These are phyloP conservation scores for Drusus annulatus DNA, from an alignment of 1,140 invertebrate species.

Conservation along the genomic window DNA sequence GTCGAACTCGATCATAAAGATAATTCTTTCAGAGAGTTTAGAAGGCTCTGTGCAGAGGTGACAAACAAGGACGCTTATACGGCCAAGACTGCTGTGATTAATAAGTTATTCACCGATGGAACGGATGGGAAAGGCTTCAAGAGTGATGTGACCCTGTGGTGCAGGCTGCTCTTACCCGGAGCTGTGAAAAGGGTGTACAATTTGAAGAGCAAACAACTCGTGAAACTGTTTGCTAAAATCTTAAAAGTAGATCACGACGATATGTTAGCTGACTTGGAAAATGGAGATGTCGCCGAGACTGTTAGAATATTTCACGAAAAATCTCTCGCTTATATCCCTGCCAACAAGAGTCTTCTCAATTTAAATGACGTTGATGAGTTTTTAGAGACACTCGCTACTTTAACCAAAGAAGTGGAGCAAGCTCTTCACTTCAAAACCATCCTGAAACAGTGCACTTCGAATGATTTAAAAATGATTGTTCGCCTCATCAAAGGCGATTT, in stretches of 20 bases:
- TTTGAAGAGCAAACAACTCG: conserved; percentile 91
- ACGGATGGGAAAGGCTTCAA: conserved; percentile 78
- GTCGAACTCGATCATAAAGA: conserved; percentile 70
- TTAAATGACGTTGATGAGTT: conserved; percentile 86
- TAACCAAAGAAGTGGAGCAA: conserved; percentile 93
- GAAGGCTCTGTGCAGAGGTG: conserved; percentile 83
- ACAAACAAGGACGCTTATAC: conserved; percentile 84
- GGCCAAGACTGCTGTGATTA: conserved; percentile 85
- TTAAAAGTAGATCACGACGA: conserved; percentile 81
- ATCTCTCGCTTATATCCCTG: conserved; percentile 75
- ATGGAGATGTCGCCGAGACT: conserved; percentile 93
- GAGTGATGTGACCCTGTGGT: conserved; percentile 87
- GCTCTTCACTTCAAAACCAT: conserved; percentile 82
- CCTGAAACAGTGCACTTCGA: conserved; percentile 82
- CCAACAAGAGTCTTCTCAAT: conserved; percentile 80
- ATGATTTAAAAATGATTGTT: conserved; percentile 91
- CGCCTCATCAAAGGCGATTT: conserved; percentile 93
- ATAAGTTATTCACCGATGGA: conserved; percentile 79
- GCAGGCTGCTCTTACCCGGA: conserved; percentile 87
- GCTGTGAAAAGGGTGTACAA: conserved; percentile 91
- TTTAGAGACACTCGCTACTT: conserved; percentile 79
- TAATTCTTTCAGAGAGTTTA: conserved; percentile 85
- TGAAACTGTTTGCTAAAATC: conserved; percentile 90
- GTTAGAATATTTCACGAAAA: conserved; percentile 85
- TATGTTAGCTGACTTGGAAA: conserved; percentile 89